Evolutionary conservation across 2,113 vertebrate genomes (phyloP), one percentile per base, ranked within the genome.

Genomic region (Potamarius usumacintae): DNA sequence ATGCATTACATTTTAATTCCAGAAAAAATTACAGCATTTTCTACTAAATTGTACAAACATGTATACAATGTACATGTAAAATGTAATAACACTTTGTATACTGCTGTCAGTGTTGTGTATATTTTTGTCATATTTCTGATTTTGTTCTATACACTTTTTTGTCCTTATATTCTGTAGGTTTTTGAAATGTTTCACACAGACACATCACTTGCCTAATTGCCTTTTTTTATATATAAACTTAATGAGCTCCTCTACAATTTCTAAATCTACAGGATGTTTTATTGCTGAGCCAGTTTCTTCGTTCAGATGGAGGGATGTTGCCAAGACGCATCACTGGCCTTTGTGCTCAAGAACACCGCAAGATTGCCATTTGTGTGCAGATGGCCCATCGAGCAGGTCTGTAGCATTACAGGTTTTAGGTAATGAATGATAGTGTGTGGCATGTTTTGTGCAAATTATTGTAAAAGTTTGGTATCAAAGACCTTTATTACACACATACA

Each of bases 361-460:
- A 99, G 91, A 92, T 99, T 20, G 91, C 93, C n/a, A 90, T 94
- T 17, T 99, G 98, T 88, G 97, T 99, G 87, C 96, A 98, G 94
- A 99, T 99, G 98, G 98, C 98, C 80, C 98, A 98, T 85, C 95
- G 98, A 90, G 97, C 97, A 95, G 98, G 98, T 99, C 14, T 55
- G 87, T 77, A 25, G 7, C 50, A 4, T 55, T 11, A 42, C 6
- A 57, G 57, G 78, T 10, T 60, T 85, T 4, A 62, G 5, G 12
- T 34, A 42, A 8, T 42, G n/a, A 48, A 76, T 22, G 4, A n/a
- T 60, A 22, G 18, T 9, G 30, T 20, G 34, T 25, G 17, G 48
- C 15, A 69, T 25, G 9, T 74, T 77, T 57, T 57, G 22, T 65
- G 50, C 48, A 77, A 27, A 57, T 27, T 25, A 30, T 69, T 85